These are phyloP conservation scores for Petrolisthes manimaculis DNA, from an alignment of 2,888 invertebrate genomes.

Conservation along the genomic window DNA sequence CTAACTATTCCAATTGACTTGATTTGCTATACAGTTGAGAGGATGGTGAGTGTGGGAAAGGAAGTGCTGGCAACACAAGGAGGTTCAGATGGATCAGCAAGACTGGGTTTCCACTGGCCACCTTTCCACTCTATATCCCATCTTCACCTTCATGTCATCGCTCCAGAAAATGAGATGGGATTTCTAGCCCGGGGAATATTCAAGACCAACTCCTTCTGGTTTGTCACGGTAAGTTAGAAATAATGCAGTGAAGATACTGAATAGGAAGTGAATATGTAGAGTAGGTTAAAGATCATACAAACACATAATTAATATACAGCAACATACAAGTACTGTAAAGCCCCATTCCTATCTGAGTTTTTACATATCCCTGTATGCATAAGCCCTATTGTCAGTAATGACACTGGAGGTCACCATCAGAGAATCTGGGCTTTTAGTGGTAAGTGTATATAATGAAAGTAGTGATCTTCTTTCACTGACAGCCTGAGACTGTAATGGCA, in stretches of 20 bases:
- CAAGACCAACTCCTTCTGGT: conserved; percentile 83
- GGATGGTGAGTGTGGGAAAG: conserved; percentile 76
- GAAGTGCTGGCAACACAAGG: conserved; percentile 73
- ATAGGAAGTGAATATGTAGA: too few relatives aligned
- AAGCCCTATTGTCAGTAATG: too few relatives aligned
- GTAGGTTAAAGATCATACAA: too few relatives aligned
- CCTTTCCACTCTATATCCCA: conserved; percentile 87
- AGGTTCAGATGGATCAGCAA: conserved; percentile 68
- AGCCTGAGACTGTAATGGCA: conserved; percentile 4
- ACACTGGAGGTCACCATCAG: too few relatives aligned
- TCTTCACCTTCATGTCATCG: conserved; percentile 87
- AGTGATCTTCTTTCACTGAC: not conserved
- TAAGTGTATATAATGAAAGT: too few relatives aligned
- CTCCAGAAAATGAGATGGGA: conserved; percentile 82
- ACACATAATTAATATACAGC: too few relatives aligned
- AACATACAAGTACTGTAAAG: too few relatives aligned
- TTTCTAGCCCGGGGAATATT: conserved; percentile 78
- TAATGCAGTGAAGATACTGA: not conserved
- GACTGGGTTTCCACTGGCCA: conserved; percentile 90
- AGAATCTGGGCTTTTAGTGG: too few relatives aligned
- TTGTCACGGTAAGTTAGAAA: conserved; percentile 79
- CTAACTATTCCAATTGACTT: too few relatives aligned
- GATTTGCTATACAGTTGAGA: conserved; percentile 77
- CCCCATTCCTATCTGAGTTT: too few relatives aligned
- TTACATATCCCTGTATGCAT: too few relatives aligned